Conservation (phyloP, 2,113 vertebrate genomes). For the Corythornis vintsioides region DNA sequence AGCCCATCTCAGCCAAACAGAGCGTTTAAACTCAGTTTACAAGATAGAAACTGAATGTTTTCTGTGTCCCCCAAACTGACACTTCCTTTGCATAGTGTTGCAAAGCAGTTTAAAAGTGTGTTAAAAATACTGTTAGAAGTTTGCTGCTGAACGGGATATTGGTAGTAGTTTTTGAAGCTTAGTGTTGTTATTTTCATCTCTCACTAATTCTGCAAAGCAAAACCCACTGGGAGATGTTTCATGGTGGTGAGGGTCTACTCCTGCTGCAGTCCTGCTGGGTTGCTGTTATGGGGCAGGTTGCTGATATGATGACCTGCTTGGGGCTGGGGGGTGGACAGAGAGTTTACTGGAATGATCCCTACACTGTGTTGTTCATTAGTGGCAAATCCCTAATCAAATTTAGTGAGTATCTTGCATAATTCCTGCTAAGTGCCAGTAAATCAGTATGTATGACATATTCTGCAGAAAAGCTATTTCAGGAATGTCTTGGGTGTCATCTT, state of each 20-base stretch:
- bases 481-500: not conserved
- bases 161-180: not conserved
- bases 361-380: not conserved
- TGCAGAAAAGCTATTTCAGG: not conserved
- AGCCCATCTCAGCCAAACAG: rapidly evolving
- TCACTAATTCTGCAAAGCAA: not conserved
- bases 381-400: not conserved
- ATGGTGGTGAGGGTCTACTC: not conserved
- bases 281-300: too few relatives aligned
- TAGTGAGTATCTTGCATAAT: not conserved
- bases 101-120: not conserved
- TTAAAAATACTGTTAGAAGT: not conserved
- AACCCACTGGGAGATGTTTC: rapidly evolving
- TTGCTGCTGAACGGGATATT: not conserved
- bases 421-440: not conserved
- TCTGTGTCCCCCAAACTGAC: not conserved
- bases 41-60: not conserved
- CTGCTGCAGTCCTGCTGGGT: not conserved
- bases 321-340: not conserved
- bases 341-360: not conserved
- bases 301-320: not conserved
- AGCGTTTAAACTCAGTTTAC: not conserved
- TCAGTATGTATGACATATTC: not conserved
- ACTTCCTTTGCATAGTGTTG: not conserved
- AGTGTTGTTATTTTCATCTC: rapidly evolving